Conservation (phyloP, 2,888 invertebrate species). For the Dolichomitus sp. region DNA sequence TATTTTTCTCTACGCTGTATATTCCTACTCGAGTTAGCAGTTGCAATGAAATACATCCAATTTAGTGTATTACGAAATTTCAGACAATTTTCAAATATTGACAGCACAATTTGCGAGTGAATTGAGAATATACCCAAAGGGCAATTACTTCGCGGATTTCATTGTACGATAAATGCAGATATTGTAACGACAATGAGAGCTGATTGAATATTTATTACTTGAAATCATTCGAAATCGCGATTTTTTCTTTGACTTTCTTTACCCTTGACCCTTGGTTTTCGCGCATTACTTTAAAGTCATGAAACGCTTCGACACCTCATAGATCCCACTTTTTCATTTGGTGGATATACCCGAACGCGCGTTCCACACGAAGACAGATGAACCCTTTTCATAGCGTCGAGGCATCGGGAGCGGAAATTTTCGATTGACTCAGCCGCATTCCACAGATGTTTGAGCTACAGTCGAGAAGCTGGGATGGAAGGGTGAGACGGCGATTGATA, state of each 20-base stretch:
- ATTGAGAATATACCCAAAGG: not conserved
- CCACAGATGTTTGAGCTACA: constrained; percentile 24
- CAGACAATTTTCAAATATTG: constrained; percentile 4
- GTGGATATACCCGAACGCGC: constrained; percentile 12
- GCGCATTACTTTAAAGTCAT: not conserved
- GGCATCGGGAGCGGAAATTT: constrained; percentile 56
- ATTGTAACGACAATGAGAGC: not conserved
- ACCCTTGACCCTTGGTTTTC: not conserved
- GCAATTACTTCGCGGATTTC: constrained; percentile 1
- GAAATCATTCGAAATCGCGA: not conserved
- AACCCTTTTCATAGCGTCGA: constrained; percentile 36
- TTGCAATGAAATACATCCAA: constrained; percentile 1
- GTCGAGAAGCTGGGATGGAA: not conserved
- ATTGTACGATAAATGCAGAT: not conserved
- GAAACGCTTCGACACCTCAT: not conserved
- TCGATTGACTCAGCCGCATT: constrained; percentile 49
- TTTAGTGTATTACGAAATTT: constrained; percentile 14
- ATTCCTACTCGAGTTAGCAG: constrained; percentile 18
- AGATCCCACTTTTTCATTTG: constrained; percentile 14
- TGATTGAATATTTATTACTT: not conserved
- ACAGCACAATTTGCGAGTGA: not conserved
- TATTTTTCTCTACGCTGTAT: constrained; percentile 42
- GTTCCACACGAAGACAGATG: constrained; percentile 41
- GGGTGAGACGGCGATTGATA: constrained; percentile 56
- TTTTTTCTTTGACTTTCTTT: not conserved